phyloP scores from a whole-genome alignment of 2,888 invertebrate species.

The Drosophila robusta region DNA sequence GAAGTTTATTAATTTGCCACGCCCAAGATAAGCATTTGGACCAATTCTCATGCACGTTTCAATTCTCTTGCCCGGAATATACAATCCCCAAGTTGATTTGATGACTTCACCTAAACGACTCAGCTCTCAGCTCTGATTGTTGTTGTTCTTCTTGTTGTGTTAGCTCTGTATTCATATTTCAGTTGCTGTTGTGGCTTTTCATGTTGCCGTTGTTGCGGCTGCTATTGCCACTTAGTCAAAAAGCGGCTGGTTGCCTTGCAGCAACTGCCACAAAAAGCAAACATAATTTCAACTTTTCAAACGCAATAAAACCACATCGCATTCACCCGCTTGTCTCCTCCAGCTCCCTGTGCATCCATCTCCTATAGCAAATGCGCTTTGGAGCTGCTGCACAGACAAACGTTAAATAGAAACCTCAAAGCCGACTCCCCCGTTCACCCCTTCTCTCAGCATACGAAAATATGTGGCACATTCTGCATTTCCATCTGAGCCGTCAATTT shows the following conservation, averaged over 20 bases:
- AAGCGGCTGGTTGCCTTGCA: slow-evolving; percentile 21
- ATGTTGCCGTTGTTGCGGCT: slow-evolving; percentile 33
- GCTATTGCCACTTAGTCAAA: slow-evolving; percentile 53
- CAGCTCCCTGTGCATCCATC: too few species aligned
- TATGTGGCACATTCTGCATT: slow-evolving; percentile 49
- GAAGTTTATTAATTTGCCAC: slow-evolving; percentile 39
- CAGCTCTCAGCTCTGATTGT: slow-evolving; percentile 17
- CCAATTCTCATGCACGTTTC: slow-evolving; percentile 9
- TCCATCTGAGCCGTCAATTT: slow-evolving; percentile 40
- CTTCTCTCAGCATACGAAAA: slow-evolving; percentile 11
- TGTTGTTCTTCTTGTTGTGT: slow-evolving; percentile 7
- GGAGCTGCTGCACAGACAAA: slow-evolving; percentile 16
- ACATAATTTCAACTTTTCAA: slow-evolving; percentile 67
- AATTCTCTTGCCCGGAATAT: slow-evolving; percentile 16
- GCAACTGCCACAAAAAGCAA: slow-evolving; percentile 57
- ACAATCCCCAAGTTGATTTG: slow-evolving; percentile 11
- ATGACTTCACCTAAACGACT: slow-evolving; percentile 37
- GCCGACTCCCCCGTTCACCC: not conserved
- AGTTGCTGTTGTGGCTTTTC: slow-evolving; percentile 38
- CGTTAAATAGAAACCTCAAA: slow-evolving; percentile 15
- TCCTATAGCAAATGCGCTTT: slow-evolving; percentile 7
- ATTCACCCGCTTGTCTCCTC: not conserved
- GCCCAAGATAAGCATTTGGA: slow-evolving; percentile 24
- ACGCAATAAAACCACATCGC: slow-evolving; percentile 57
- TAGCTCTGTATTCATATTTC: slow-evolving; percentile 17